Evolutionary conservation across 2,797 vertebrate species (phyloP), one percentile per base, ranked within the genome.

Genomic region (Liasis olivaceus): DNA sequence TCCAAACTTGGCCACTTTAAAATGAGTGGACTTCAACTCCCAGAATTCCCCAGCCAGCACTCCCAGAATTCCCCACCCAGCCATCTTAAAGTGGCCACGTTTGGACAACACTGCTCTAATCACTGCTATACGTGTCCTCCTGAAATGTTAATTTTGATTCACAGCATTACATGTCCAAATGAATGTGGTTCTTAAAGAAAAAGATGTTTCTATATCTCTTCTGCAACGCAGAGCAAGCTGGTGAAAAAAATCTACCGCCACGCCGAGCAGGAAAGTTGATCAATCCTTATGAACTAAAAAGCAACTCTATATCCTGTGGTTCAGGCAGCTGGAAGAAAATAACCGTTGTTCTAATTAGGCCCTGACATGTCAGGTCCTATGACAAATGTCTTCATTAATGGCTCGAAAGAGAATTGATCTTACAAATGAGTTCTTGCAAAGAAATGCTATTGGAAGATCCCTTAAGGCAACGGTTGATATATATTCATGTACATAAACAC

Each of bases 381-480:
- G 92, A 93, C 87, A 93, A 93, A 86, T 51, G 88, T 88, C 94
- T 95, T 94, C 92, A 95, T 93, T 91, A 62, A 36, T 58, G 66
- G 92, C 91, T 94, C 91, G 66, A 47, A 87, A 93, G 87, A 92
- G 94, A 94, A 81, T 59, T 81, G 94, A 95, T 95, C 93, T 91
- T 92, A 89, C 92, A 96, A 96, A 96, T 93, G 91, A 92, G 89
- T 22, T 97, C 89, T 84, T 95, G 92, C 69, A 93, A 85, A 90
- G 87, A 94, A 93, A 85, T 69, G 8, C 17, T 69, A 62, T 92
- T 62, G 36, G 86, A 87, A 72, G 64, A 24, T 63, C 88, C 93
- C 89, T 92, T 86, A 84, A 91, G 92, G 81, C 72, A 81, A 81
- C 3, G 9, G 72, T 42, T 81, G 72, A 81, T 81, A 81, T 81